These are phyloP conservation scores for Anagrus nilaparvatae DNA, from an alignment of 1,140 invertebrate species.

Conservation along the genomic window DNA sequence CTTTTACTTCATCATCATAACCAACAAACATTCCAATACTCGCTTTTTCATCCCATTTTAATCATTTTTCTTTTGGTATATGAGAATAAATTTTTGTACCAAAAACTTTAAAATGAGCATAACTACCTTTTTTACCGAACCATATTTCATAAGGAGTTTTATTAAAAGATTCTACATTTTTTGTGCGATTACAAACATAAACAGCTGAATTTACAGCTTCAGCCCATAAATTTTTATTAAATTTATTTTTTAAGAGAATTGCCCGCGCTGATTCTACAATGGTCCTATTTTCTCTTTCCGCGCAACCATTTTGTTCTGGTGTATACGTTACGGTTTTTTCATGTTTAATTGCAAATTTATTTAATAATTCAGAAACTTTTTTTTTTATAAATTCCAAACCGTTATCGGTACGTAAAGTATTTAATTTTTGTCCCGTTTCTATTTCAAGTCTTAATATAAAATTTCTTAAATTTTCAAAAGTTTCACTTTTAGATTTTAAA, in stretches of 20 bases:
- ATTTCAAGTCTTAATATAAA: constrained; percentile 20
- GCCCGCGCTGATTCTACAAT: constrained; percentile 18
- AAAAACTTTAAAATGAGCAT: too few species aligned
- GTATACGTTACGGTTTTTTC: constrained; percentile 32
- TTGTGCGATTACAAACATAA: constrained; percentile 24
- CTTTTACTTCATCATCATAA: neutral
- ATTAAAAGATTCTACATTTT: constrained; percentile 24
- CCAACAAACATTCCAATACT: neutral
- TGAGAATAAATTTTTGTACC: constrained; percentile 18
- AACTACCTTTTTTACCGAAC: neutral
- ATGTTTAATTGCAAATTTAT: constrained; percentile 26
- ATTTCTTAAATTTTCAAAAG: constrained; percentile 9
- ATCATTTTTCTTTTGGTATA: constrained; percentile 4
- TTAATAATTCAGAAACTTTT: constrained; percentile 13
- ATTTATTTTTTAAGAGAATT: constrained; percentile 16
- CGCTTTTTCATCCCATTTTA: too few species aligned
- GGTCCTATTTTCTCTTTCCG: too few species aligned
- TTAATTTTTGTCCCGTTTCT: constrained; percentile 24
- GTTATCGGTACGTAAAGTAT: constrained; percentile 32
- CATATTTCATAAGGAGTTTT: constrained; percentile 24
- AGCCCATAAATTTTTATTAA: constrained; percentile 27
- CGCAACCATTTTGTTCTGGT: too few species aligned
- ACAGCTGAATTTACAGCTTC: constrained; percentile 20
- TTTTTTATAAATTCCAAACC: constrained; percentile 30
- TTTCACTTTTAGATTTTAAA: neutral